These are phyloP conservation scores for Cantharis rufa DNA, from an alignment of 2,888 invertebrate species.

Conservation along the genomic window DNA sequence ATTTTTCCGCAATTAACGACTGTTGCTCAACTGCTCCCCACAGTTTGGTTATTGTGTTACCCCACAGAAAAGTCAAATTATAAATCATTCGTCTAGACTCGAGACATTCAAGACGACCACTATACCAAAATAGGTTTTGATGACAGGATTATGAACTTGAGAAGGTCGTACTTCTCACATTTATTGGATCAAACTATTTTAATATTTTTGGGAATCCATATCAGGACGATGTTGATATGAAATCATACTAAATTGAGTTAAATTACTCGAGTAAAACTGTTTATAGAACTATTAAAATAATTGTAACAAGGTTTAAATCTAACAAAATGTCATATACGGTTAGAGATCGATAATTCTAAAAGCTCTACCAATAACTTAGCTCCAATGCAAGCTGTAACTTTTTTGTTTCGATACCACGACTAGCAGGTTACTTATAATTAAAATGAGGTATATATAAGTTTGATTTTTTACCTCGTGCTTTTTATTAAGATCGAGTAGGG, in stretches of 20 bases:
- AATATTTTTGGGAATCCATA: neutral
- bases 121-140: constrained; percentile 24
- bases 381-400: no score
- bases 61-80: neutral
- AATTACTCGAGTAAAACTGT: neutral
- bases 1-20: neutral
- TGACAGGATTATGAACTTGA: constrained; percentile 26
- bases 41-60: neutral
- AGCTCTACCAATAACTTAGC: no score
- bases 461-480: no score
- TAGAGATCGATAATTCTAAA: no score
- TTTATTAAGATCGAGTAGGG: no score
- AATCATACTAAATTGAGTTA: neutral
- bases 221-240: neutral
- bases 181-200: neutral
- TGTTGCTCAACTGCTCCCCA: neutral
- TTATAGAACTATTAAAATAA: no score
- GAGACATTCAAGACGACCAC: constrained; percentile 18
- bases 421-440: no score
- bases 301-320: no score
- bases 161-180: constrained; percentile 22
- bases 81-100: neutral
- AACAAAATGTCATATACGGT: no score
- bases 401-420: no score
- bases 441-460: no score